Percentiles rank a stretch among this genome's conserved stretches.
Evolutionary conservation across 2,797 vertebrate genomes (phyloP).

Genomic region (Botia kubotai): DNA sequence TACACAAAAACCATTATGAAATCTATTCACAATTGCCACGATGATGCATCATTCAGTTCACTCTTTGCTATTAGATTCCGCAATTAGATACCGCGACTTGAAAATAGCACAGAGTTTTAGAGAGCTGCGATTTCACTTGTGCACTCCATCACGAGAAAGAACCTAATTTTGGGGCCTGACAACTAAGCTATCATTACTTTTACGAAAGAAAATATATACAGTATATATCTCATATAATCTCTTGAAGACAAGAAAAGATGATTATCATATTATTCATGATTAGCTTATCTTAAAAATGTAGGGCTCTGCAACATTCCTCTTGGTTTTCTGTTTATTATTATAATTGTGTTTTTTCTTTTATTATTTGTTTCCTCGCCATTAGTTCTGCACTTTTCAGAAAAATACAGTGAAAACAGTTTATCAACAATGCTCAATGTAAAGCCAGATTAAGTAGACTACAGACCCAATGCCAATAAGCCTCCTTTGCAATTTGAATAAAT

Average conservation of each 20-base stretch:
- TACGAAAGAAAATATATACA: no score
- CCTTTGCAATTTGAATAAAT: slow-evolving; percentile 84
- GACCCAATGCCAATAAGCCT: slow-evolving; percentile 79
- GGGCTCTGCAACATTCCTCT: not conserved
- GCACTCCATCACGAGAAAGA: not conserved
- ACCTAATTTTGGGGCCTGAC: not conserved
- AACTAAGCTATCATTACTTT: slow-evolving; percentile 3
- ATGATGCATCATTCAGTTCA: not conserved
- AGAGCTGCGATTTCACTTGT: not conserved
- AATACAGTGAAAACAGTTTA: slow-evolving; percentile 48
- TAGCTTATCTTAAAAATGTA: not conserved
- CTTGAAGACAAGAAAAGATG: not conserved
- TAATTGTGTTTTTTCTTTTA: not conserved
- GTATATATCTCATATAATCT: not conserved
- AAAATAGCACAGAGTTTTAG: not conserved
- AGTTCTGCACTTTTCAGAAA: slow-evolving; percentile 17
- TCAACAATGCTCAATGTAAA: slow-evolving; percentile 58
- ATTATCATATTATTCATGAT: not conserved
- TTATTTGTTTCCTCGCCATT: not conserved
- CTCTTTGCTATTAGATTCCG: slow-evolving; percentile 1
- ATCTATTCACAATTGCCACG: not conserved
- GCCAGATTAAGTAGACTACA: slow-evolving; percentile 79
- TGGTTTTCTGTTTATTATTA: slow-evolving; percentile 3
- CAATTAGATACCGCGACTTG: slow-evolving; percentile 3
- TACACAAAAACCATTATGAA: slow-evolving; percentile 39